phyloP scores from a whole-genome alignment of 2,113 vertebrate genomes.

The Dicaeum eximium region DNA sequence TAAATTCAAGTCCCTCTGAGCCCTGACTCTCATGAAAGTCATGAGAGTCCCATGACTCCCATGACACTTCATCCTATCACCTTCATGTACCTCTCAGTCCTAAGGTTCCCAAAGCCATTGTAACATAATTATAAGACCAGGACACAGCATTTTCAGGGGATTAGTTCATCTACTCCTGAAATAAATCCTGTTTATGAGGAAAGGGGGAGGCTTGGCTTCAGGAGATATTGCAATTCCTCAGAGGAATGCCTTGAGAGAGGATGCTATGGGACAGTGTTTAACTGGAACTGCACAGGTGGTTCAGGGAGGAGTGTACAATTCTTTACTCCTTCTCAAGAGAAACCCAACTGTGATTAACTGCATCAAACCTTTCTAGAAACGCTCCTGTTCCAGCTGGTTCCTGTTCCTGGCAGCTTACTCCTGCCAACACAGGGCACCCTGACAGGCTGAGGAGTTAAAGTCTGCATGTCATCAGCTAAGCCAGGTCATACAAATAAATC shows the following conservation, averaged over 20 bases:
- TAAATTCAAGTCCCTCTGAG: background rate
- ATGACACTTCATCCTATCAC: background rate
- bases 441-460: background rate
- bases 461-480: background rate
- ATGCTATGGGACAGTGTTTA: background rate
- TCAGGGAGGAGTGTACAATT: background rate
- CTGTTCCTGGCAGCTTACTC: background rate
- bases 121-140: background rate
- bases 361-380: background rate
- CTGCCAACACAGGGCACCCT: background rate
- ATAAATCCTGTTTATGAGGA: background rate
- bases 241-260: background rate
- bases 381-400: background rate
- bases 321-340: background rate
- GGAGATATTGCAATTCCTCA: fast-evolving
- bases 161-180: background rate
- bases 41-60: too few relatives aligned
- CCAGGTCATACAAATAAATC: background rate
- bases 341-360: background rate
- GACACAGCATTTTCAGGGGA: background rate
- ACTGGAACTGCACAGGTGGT: background rate
- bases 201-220: background rate
- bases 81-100: background rate
- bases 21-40: background rate
- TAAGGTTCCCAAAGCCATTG: background rate